Evolutionary conservation across 2,888 invertebrate genomes (phyloP), one percentile per base, ranked within the genome.

Genomic region (Theretra japonica): DNA sequence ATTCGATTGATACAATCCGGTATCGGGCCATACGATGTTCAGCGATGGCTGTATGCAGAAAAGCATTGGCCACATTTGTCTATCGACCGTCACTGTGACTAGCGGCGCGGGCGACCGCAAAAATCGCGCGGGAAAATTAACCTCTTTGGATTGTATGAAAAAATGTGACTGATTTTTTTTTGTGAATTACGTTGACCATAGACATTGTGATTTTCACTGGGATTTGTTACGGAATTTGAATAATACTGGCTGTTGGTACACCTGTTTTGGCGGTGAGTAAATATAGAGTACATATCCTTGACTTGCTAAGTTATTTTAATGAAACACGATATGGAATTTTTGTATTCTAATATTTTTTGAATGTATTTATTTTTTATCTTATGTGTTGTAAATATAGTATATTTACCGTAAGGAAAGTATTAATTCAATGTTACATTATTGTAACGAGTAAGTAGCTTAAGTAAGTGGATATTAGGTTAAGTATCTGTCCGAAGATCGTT

Each of bases 41-140:
- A 30, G 50, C 69, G 53, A 59, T 59, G 59, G 59, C 30, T 60
- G 53, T 72, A 59, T 72, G 69, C 72, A 69, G 69, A 72, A 72
- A 71, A 72, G 59, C 72, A 69, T 72, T 69, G 72, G 53, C 69
- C 50, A 69, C 72, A 72, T 69, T 72, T 72, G 56, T 69, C 68
- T 72, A 72, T 72, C 60, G 69, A 60, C 72, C 53, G 72, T 72
- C 69, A 53, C 23, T 53, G 68, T 68, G 69, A 60, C 60, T 58
- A 72, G 72, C 69, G 60, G 70, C 60, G 69, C 69, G 60, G 60
- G 50, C 60, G 69, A 60, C 56, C 60, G 62, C 70, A 56, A 50
- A 48, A 65, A 33, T 72, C 60, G 69, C 72, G 72, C 72, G 72
- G 60, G 69, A 59, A 72, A 28, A 65, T 71, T 68, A n/a, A 21